Evolutionary conservation across 2,888 invertebrate genomes (phyloP), one percentile per base, ranked within the genome.

Genomic region (Calliphora vomitoria): DNA sequence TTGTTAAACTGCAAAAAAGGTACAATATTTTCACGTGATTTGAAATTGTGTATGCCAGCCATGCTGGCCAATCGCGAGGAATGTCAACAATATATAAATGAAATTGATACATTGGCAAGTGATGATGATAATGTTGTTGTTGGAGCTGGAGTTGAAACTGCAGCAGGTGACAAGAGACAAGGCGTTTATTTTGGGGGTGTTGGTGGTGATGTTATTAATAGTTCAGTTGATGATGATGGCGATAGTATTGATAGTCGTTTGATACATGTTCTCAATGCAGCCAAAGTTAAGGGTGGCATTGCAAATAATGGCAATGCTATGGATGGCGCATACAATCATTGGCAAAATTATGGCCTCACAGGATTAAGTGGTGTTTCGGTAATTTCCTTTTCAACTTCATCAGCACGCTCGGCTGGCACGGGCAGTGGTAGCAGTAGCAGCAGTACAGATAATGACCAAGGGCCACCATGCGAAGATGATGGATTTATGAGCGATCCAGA

Each of bases 1-100:
- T 94, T 94, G 94, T 97, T 97, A 92, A 95, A 96, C 92, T 97
- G 97, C 91, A 96, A 95, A 20, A 95, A 95, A 53, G 97, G 96
- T 15, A 97, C 97, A 1, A 95, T 97, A 38, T 97, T 96, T 91
- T 96, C 97, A 91, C 95, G 95, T 55, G 94, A 95, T 38, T 94
- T 95, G 50, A 95, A 95, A 90, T 94, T 96, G 83, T 97, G 97
- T 91, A 96, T 96, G 90, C 95, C 96, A 92, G 96, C 97, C 2
- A 94, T 94, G 90, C 95, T 95, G 88, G 96, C 96, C 66, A 96
- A 95, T 82, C 95, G 97, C 88, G 92, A 94, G 53, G 96, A 96
- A 93, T 97, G 97, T 93, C 95, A 94, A 15, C 94, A 94, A 10
- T 91, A 91, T 86, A 90, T 91, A 89, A 94, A 94, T 87, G 93